Percentiles rank a stretch among this genome's conserved stretches.
phyloP scores from a whole-genome alignment of 2,797 vertebrate species.

The Chaunax sp. region DNA sequence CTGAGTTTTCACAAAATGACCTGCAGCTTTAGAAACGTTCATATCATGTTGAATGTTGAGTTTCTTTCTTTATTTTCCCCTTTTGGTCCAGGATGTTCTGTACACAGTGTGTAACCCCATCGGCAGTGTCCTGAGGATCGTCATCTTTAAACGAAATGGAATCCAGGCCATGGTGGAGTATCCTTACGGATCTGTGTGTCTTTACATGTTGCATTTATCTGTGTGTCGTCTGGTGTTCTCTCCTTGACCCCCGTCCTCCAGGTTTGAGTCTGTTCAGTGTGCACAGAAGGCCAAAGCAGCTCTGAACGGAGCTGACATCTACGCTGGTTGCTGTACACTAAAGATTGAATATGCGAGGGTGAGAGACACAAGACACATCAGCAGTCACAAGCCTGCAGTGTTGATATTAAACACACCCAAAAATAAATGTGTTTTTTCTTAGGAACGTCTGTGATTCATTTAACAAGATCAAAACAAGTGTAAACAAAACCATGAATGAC shows the following conservation, averaged over 20 bases:
- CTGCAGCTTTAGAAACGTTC: background rate
- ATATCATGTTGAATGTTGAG: background rate
- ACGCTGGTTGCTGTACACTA: conserved; percentile 96
- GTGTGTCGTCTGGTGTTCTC: conserved; percentile 5
- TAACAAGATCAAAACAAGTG: no score
- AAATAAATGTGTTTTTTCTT: no score
- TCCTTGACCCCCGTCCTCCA: conserved; percentile 86
- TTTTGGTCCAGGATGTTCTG: conserved; percentile 88
- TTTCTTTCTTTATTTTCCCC: background rate
- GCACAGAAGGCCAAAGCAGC: conserved; percentile 98
- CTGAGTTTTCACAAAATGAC: no score
- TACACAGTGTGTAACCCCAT: conserved; percentile 97
- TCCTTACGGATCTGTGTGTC: conserved; percentile 75
- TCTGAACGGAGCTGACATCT: conserved; percentile 97
- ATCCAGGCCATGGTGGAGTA: conserved; percentile 99
- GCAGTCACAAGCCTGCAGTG: background rate
- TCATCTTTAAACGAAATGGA: conserved; percentile 98
- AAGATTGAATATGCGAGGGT: conserved; percentile 99
- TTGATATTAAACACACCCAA: no score
- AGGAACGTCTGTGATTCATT: no score
- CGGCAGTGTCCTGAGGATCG: conserved; percentile 95
- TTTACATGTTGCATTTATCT: conserved; percentile 5
- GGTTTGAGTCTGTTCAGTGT: conserved; percentile 92
- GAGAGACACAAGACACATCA: conserved; percentile 63
- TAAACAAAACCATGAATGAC: no score